Base-by-base conservation (phyloP, 2,113 vertebrate species). In the Nothocercus julius region DNA sequence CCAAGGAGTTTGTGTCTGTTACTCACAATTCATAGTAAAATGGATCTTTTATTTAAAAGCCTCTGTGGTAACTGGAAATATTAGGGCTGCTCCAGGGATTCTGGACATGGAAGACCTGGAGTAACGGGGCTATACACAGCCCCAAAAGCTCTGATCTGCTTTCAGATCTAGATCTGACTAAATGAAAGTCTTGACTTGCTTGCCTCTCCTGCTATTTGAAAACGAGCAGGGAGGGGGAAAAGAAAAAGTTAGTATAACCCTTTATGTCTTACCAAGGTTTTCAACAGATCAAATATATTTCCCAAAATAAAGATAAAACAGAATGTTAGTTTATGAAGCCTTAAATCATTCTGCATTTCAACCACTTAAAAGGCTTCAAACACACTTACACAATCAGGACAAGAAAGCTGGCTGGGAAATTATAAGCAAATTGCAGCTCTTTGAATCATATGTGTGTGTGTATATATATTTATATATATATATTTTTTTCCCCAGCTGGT, bases 261-360 rank as follows among this genome's bases (percentile, higher is more conserved):
- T 85, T 90, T 89, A 12, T 61, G 81, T 89, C 64, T 67, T 91
- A 89, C 44, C 42, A 61, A 93, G 75, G 54, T 81, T 92, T 94
- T 85, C 88, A 89, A 72, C 64, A 92, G 92, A 95, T 95, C 84
- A 93, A 94, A 91, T 91, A 45, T 85, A 85, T 86, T 93, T 94
- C 81, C 61, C 44, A 21, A 95, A 94, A 96, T 95, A 93, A 96
- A 96, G 80, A 92, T 95, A 90, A 95, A 96, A 85, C 77, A 64
- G 91, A 89, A 85, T 74, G 85, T 69, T 93, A 85, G 88, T 95
- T 93, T 92, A 75, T 87, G 82, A 90, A 93, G 67, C 72, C 62
- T 73, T 92, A 64, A 92, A 89, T 96, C 75, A n/a, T 85, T 96
- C 54, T 79, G 64, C 40, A 84, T 95, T 82, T 95, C 85, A 90